phyloP scores from a whole-genome alignment of 2,797 vertebrate species.

The Artibeus jamaicensis region DNA sequence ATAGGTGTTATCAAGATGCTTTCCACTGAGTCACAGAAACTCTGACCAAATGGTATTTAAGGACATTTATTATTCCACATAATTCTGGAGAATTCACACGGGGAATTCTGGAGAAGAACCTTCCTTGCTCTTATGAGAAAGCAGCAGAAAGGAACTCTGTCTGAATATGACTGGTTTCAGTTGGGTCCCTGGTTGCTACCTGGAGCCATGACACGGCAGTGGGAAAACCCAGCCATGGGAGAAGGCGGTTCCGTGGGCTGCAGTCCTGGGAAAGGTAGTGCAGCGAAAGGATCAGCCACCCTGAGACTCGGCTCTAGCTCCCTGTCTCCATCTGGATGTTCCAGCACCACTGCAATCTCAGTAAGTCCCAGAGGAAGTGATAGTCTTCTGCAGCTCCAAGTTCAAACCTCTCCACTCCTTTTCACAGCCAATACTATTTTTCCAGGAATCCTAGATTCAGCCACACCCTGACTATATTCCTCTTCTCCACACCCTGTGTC shows the following conservation, averaged over 20 bases:
- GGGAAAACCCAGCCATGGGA: not conserved
- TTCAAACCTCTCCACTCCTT: not conserved
- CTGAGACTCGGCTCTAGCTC: not conserved
- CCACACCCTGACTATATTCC: not conserved
- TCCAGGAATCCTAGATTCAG: not conserved
- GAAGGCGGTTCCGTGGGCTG: not conserved
- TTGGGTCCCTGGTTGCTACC: too few species aligned
- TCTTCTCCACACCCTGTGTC: not conserved
- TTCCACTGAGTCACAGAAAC: not conserved
- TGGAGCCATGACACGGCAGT: not conserved
- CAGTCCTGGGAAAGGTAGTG: not conserved
- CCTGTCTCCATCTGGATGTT: not conserved
- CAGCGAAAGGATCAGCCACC: not conserved
- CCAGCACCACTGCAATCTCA: not conserved
- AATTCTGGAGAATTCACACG: not conserved
- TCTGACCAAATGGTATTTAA: not conserved
- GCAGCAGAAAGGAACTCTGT: not conserved
- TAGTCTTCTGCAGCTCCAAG: not conserved
- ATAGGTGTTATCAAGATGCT: not conserved
- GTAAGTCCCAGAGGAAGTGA: not conserved
- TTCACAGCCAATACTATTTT: not conserved
- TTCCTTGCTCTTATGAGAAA: not conserved
- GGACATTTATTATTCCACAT: not conserved
- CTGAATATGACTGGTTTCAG: not conserved
- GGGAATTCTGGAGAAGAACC: not conserved